Conservation (phyloP, 2,888 invertebrate genomes). For the Onchidella celtica region DNA sequence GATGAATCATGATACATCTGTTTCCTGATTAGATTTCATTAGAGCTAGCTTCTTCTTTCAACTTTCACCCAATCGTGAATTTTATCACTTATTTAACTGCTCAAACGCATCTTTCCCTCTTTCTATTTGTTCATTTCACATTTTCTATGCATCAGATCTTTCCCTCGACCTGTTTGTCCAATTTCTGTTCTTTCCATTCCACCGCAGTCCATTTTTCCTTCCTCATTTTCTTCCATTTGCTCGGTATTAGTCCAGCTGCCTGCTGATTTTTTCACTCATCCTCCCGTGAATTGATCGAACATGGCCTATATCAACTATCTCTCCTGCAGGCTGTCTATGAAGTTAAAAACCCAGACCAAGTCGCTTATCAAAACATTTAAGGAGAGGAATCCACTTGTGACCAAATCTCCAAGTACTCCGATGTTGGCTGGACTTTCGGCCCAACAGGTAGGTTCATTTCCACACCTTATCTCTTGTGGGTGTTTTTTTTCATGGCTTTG, state of each 20-base stretch:
- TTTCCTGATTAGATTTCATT: too few species aligned
- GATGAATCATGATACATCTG: too few species aligned
- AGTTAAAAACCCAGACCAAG: conserved; percentile 52
- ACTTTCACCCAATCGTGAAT: too few species aligned
- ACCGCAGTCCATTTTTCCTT: background rate
- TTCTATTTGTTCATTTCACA: background rate
- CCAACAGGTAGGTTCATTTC: conserved; percentile 24
- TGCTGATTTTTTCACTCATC: background rate
- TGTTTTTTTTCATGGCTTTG: background rate
- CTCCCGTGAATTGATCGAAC: background rate
- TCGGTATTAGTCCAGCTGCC: too few species aligned
- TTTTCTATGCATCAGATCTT: background rate
- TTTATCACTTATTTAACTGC: too few species aligned
- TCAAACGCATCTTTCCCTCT: background rate
- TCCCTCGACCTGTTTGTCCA: background rate
- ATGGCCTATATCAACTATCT: too few species aligned
- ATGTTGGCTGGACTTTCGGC: background rate
- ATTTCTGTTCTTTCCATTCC: too few species aligned
- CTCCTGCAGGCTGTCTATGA: conserved; percentile 22
- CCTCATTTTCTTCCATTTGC: background rate
- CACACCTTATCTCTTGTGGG: background rate
- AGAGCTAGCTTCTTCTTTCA: too few species aligned
- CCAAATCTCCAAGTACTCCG: conserved; percentile 37
- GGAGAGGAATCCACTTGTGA: conserved; percentile 60
- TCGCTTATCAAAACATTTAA: conserved; percentile 63